Conservation (phyloP, 2,113 vertebrate genomes). For the Erinaceus europaeus region DNA sequence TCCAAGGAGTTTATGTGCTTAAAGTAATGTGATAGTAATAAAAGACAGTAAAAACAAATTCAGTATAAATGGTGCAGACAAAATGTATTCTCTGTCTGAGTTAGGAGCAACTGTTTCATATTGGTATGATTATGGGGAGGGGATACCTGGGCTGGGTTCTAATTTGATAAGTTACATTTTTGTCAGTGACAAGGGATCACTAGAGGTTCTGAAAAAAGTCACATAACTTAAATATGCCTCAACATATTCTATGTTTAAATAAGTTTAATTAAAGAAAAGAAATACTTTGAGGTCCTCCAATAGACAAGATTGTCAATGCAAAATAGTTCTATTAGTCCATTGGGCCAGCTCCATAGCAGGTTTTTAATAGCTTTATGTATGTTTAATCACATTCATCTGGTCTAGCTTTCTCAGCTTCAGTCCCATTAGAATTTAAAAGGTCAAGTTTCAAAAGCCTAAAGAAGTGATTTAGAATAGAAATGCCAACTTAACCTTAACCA, state of each 20-base stretch:
- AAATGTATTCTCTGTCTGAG: not conserved
- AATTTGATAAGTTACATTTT: not conserved
- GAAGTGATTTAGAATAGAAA: constrained; percentile 70
- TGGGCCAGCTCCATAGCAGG: constrained; percentile 16
- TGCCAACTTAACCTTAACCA: constrained; percentile 63
- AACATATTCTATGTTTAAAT: not conserved
- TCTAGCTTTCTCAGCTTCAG: constrained; percentile 36
- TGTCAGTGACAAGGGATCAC: not conserved
- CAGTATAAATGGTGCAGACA: not conserved
- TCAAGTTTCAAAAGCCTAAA: constrained; percentile 71
- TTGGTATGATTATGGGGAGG: not conserved
- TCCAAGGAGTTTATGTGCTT: not conserved
- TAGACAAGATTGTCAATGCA: constrained; percentile 38
- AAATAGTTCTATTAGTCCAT: constrained; percentile 42
- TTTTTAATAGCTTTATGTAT: constrained; percentile 64
- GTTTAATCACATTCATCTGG: constrained; percentile 61
- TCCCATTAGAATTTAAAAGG: constrained; percentile 75
- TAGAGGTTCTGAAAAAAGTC: constrained; percentile 20
- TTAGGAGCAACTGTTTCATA: not conserved
- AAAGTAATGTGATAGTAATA: not conserved
- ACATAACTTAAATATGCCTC: not conserved
- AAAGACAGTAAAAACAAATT: not conserved
- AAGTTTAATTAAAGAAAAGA: constrained; percentile 23
- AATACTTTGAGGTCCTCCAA: constrained; percentile 44
- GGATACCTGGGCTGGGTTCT: not conserved